Percentiles rank a stretch among this genome's conserved stretches.
phyloP scores from a whole-genome alignment of 2,888 invertebrate genomes.

The Neocrepidodera transversa region DNA sequence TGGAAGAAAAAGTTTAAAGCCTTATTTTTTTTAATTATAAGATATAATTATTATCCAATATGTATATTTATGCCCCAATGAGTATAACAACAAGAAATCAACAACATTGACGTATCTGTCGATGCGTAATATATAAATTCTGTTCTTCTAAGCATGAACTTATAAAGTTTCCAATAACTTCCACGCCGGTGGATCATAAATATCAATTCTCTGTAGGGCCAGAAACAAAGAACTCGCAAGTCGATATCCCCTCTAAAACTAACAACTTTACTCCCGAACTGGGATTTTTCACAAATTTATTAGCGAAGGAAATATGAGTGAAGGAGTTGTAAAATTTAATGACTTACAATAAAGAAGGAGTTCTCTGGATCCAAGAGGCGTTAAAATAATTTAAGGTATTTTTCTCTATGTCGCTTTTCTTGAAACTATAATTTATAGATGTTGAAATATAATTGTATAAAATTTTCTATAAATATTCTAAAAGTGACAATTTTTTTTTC shows the following conservation, averaged over 20 bases:
- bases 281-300: slow-evolving; percentile 37
- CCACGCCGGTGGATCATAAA: slow-evolving; percentile 14
- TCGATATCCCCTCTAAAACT: slow-evolving; percentile 25
- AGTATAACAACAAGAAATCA: too few relatives aligned
- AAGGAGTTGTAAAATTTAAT: slow-evolving; percentile 46
- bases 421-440: too few relatives aligned
- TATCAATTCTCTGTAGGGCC: slow-evolving; percentile 18
- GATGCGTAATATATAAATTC: background rate
- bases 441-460: too few relatives aligned
- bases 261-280: slow-evolving; percentile 30
- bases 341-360: slow-evolving; percentile 47
- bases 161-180: slow-evolving; percentile 13
- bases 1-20: too few relatives aligned
- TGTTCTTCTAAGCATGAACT: slow-evolving; percentile 3
- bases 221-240: slow-evolving; percentile 26
- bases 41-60: too few relatives aligned
- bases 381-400: slow-evolving; percentile 48
- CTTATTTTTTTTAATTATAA: too few relatives aligned
- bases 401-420: background rate
- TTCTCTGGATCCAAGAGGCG: slow-evolving; percentile 42
- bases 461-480: too few relatives aligned
- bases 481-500: too few relatives aligned
- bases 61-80: too few relatives aligned
- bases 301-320: slow-evolving; percentile 36
- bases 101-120: background rate